Base-by-base conservation (phyloP, 2,888 invertebrate species). In the Dasysyrphus tricinctus region DNA sequence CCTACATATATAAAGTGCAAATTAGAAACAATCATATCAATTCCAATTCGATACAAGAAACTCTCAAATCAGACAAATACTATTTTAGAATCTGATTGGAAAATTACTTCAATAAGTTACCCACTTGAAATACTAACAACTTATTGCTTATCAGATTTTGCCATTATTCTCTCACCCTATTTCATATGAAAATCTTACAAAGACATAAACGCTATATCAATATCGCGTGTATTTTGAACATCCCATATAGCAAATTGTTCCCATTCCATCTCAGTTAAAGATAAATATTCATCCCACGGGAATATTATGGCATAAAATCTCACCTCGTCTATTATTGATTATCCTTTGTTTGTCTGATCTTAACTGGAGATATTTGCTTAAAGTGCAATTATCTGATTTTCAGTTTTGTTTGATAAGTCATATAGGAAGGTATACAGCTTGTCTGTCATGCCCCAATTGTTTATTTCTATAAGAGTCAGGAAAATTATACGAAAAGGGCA, bases 351-450 rank as follows among this genome's bases (percentile, higher is more conserved):
- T 80, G 54, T 47, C 69, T 32, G 42, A 80, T 73, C 67, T 61
- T 54, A 65, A 72, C 80, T 70, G 42, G 70, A 39, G 74, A 69
- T 85, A 57, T 85, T 81, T 85, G 85, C 82, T 75, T 76, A 83
- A 79, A 83, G 83, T 79, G 80, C 76, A 87, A 87, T 87, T 87
- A 87, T 87, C 49, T 73, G 82, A 82, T 79, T 87, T 77, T 76
- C 54, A 69, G 72, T 73, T 80, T 72, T 76, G 73, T 87, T 87
- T 83, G 56, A 24, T 19, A 39, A 49, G 61, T 70, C 83, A 39
- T 39, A 61, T 14, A 61, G 19, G 19, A 24, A 63, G 19, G 19
- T 39, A 63, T 54, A 77, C 34, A 47, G 39, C 56, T 63, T 74
- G 70, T 49, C 29, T 69, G 75, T 12, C 14, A 44, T 72, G 81